A percentile compares a stretch with the other conserved stretches of the same genome.
These are phyloP conservation scores for Sakesphorus luctuosus DNA, from an alignment of 2,113 vertebrate genomes.

Conservation along the genomic window DNA sequence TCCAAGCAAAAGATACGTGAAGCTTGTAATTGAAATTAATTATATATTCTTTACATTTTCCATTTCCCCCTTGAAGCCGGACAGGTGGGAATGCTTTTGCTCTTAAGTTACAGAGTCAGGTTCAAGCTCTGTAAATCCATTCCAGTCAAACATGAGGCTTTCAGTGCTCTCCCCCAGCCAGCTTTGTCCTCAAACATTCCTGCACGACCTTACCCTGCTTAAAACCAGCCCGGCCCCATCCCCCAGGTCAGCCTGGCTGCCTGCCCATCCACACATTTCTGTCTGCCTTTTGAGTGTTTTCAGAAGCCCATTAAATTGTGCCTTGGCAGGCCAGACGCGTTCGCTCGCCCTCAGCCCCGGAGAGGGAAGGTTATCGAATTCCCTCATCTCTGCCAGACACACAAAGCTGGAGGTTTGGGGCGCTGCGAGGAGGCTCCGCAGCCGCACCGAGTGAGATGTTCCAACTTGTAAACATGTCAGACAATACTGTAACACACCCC, in stretches of 20 bases:
- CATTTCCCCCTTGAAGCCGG: conserved; percentile 73
- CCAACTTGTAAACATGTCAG: conserved; percentile 76
- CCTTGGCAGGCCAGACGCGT: conserved; percentile 85
- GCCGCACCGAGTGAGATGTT: conserved; percentile 65
- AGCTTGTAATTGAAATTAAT: conserved; percentile 81
- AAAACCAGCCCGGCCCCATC: conserved; percentile 78
- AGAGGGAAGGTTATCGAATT: conserved; percentile 84
- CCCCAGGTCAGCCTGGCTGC: conserved; percentile 80
- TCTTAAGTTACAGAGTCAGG: conserved; percentile 72
- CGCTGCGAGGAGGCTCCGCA: conserved; percentile 53
- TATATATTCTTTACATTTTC: conserved; percentile 78
- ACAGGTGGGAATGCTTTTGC: conserved; percentile 78
- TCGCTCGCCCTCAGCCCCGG: conserved; percentile 83
- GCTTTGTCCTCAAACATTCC: conserved; percentile 81
- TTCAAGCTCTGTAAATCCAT: conserved; percentile 74
- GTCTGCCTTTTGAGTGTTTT: conserved; percentile 88
- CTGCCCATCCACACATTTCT: conserved; percentile 87
- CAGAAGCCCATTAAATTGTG: conserved; percentile 88
- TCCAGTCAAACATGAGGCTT: conserved; percentile 64
- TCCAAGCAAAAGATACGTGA: conserved; percentile 52
- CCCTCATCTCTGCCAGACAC: conserved; percentile 78
- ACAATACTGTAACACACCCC: conserved; percentile 59
- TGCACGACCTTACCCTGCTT: conserved; percentile 80
- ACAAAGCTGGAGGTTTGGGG: conserved; percentile 45
- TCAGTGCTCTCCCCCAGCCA: conserved; percentile 69